Evolutionary conservation across 2,888 invertebrate species (phyloP).

Genomic region (Cataglyphis livida): DNA sequence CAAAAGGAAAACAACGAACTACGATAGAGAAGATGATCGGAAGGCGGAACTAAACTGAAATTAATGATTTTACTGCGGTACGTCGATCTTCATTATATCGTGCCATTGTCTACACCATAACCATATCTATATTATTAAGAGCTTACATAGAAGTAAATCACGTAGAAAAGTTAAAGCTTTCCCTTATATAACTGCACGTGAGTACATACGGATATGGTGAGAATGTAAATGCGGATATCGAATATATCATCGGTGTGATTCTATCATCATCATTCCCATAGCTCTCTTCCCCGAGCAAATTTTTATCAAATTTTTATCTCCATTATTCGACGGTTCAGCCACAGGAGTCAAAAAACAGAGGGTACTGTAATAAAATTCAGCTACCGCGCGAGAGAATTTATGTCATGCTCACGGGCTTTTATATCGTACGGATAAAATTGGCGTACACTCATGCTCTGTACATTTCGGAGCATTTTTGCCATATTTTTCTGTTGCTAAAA

Average conservation of each 20-base stretch:
- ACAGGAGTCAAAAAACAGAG: not conserved
- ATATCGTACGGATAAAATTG: not conserved
- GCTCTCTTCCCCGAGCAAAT: not conserved
- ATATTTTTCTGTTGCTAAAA: conserved; percentile 12
- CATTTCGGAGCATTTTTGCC: not conserved
- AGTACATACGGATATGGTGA: not conserved
- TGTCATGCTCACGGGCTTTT: not conserved
- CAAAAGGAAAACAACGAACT: conserved; percentile 17
- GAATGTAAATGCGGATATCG: not conserved
- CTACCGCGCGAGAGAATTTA: not conserved
- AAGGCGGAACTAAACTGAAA: conserved; percentile 30
- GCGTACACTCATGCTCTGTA: not conserved
- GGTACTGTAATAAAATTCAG: conserved; percentile 1
- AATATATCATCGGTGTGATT: not conserved
- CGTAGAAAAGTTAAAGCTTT: conserved; percentile 14
- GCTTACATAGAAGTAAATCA: not conserved
- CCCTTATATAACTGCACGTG: not conserved
- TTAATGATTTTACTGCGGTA: conserved; percentile 35
- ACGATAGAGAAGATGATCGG: conserved; percentile 3
- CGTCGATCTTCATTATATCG: conserved; percentile 42
- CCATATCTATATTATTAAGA: conserved; percentile 36
- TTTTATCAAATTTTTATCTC: conserved; percentile 9
- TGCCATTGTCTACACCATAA: not conserved
- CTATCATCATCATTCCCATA: not conserved
- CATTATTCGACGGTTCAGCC: conserved; percentile 2